Conservation (phyloP, 2,113 vertebrate species). For the Jaculus jaculus region DNA sequence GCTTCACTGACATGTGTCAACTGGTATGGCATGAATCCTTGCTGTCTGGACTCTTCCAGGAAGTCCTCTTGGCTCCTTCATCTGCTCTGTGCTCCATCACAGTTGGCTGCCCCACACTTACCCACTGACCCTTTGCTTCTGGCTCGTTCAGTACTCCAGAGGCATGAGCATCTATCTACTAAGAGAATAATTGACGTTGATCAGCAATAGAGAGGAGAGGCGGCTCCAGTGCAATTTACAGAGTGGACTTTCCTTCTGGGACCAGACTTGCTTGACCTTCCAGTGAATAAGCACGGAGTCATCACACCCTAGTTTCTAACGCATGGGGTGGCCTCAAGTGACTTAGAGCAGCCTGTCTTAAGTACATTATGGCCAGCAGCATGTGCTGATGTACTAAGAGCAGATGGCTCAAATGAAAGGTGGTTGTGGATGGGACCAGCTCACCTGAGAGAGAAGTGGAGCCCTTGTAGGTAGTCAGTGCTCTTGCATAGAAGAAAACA, state of each 20-base stretch:
- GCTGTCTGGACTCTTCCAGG: background rate
- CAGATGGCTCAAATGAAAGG: background rate
- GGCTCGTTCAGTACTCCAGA: background rate
- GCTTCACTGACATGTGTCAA: background rate
- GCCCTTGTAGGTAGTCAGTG: background rate
- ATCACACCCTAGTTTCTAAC: background rate
- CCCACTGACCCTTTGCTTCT: background rate
- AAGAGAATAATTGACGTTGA: background rate
- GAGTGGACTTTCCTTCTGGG: background rate
- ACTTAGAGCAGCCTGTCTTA: background rate
- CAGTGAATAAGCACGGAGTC: background rate
- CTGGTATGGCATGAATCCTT: too few species aligned
- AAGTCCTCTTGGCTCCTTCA: background rate
- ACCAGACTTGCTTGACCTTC: background rate
- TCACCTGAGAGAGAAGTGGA: background rate
- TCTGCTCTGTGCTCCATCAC: background rate
- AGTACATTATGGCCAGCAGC: background rate
- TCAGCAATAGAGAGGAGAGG: background rate
- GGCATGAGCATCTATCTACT: background rate
- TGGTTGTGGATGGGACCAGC: background rate
- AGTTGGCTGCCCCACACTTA: background rate
- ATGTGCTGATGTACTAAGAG: background rate
- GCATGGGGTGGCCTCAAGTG: background rate
- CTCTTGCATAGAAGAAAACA: background rate
- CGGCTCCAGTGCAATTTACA: rapidly evolving